Conservation (phyloP, 2,113 vertebrate genomes). For the Tretioscincus oriximinensis region DNA sequence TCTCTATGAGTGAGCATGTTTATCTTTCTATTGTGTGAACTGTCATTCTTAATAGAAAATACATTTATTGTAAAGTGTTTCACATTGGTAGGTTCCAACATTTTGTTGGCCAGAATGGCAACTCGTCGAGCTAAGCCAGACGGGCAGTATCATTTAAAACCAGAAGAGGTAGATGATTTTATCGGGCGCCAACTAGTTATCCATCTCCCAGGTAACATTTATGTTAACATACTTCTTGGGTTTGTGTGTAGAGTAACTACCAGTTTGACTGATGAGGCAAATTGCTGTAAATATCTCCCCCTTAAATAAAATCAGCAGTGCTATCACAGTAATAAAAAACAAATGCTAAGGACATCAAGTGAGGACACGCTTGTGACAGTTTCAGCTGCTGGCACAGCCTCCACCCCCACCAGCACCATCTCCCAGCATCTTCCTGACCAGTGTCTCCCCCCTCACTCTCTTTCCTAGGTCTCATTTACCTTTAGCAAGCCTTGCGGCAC, state of each 20-base stretch:
- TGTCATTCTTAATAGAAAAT: not conserved
- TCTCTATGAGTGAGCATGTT: not conserved
- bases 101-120: slow-evolving; percentile 94
- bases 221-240: not conserved
- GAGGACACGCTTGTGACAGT: too few species aligned
- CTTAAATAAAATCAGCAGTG: too few species aligned
- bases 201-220: slow-evolving; percentile 86
- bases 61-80: not conserved
- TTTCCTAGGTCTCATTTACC: not conserved
- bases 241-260: slow-evolving; percentile 20
- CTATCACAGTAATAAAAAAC: too few species aligned
- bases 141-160: slow-evolving; percentile 89
- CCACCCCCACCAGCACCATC: too few species aligned
- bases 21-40: not conserved
- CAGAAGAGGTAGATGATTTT: slow-evolving; percentile 95
- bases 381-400: too few species aligned
- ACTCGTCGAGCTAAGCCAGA: slow-evolving; percentile 95
- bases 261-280: too few species aligned
- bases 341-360: too few species aligned
- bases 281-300: too few species aligned
- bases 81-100: slow-evolving; percentile 87
- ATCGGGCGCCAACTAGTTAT: slow-evolving; percentile 90
- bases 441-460: too few species aligned
- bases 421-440: too few species aligned
- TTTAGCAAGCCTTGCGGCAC: too few species aligned